Evolutionary conservation across 37 sponge, comb jelly and placozoan genomes (phyloP), one percentile per base, ranked within the genome.

Genomic region (Tethya wilhelma): DNA sequence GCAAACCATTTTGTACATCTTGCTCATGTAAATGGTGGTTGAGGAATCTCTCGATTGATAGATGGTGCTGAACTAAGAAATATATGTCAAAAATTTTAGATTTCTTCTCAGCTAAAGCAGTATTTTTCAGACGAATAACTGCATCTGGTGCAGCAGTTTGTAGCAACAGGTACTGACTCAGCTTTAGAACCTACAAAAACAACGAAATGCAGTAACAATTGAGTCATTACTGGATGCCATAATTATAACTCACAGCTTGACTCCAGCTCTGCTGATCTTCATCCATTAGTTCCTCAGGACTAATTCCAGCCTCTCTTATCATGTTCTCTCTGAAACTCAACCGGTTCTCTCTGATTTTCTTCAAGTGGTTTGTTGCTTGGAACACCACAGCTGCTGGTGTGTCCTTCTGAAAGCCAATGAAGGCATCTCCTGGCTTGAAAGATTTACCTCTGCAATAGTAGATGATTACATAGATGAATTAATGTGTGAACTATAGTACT

Each of bases 331-430:
- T n/a, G n/a, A n/a, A n/a, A n/a, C n/a, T n/a, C n/a, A n/a, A n/a
- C n/a, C n/a, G n/a, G n/a, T n/a, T n/a, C n/a, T n/a, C n/a, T n/a
- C n/a, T n/a, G n/a, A n/a, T n/a, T n/a, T n/a, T n/a, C n/a, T n/a
- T n/a, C n/a, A 79, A 38, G 25, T 67, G 79, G 30, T 44, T 40
- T 20, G 81, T 77, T 19, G 86, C 93, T 49, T 89, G 93, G 37
- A 93, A 85, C n/a, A 93, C 86, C 40, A 93, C 90, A 38, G 93
- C 75, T 29, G 93, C 93, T 71, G 86, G 63, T 17, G 89, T 83
- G 64, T 93, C 93, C 25, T 79, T 73, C 37, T 93, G 85, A 41
- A 78, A 93, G 12, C 93, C 93, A 45, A 93, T 74, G 67, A 93
- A 93, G 0, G 86, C 93, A 86, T 93, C 86, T 33, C 60, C 67